Conservation (phyloP, 1,140 invertebrate genomes). For the Camponotus vicinus region DNA sequence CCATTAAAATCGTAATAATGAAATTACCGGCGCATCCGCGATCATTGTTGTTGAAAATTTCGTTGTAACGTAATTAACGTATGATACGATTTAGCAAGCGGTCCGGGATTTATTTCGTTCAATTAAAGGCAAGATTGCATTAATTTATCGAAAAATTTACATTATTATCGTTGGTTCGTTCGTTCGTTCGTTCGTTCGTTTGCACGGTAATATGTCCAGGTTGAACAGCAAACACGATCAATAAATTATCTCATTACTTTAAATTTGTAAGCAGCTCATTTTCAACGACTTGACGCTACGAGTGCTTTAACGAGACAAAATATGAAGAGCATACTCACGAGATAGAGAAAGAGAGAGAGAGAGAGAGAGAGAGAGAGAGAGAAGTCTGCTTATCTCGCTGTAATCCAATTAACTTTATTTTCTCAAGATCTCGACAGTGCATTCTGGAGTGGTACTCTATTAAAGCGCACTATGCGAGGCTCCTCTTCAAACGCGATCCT, state of each 20-base stretch:
- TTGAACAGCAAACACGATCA: conserved; percentile 10
- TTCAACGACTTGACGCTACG: conserved; percentile 35
- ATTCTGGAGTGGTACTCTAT: conserved; percentile 54
- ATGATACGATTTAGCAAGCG: conserved; percentile 32
- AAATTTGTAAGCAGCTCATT: conserved; percentile 33
- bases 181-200: neutral
- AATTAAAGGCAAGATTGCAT: conserved; percentile 43
- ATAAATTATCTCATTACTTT: conserved; percentile 48
- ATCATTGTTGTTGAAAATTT: conserved; percentile 57
- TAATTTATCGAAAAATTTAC: conserved; percentile 46
- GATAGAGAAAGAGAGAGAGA: no score
- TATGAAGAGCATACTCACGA: conserved; percentile 32
- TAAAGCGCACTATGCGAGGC: conserved; percentile 55
- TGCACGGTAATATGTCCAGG: no score
- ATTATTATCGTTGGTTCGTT: neutral
- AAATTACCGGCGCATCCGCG: conserved; percentile 39
- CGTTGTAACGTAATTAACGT: conserved; percentile 54
- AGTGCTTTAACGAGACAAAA: conserved; percentile 49
- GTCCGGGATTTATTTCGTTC: conserved; percentile 44
- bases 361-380: neutral
- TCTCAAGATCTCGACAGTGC: conserved; percentile 55
- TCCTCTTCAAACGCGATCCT: conserved; percentile 59
- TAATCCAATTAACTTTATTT: conserved; percentile 63
- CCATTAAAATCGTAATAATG: conserved; percentile 57
- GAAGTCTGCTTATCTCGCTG: conserved; percentile 31